Evolutionary conservation across 2,113 vertebrate genomes (phyloP).

Genomic region (Spea multiplicata): DNA sequence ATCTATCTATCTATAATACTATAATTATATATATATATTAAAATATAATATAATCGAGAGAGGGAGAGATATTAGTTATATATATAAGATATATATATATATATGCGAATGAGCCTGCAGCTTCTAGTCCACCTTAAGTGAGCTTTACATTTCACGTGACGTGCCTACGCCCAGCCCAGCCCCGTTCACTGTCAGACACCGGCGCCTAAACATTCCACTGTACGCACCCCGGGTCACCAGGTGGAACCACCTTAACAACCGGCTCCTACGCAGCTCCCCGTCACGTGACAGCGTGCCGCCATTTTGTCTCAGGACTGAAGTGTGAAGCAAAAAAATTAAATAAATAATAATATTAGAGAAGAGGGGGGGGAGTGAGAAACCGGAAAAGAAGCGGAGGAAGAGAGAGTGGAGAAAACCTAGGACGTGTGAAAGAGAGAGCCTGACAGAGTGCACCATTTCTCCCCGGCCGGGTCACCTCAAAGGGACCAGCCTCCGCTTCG

Average conservation of each 20-base stretch:
- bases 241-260: slow-evolving; percentile 41
- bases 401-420: neutral
- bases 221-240: neutral
- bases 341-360: slow-evolving; percentile 11
- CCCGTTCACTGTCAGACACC: neutral
- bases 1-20: too few species aligned
- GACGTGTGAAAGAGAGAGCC: neutral
- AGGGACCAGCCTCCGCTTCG: neutral
- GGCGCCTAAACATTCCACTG: neutral
- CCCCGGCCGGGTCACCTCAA: neutral
- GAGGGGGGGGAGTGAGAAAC: slow-evolving; percentile 9
- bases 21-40: too few species aligned
- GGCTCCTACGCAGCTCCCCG: slow-evolving; percentile 16
- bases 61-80: too few species aligned
- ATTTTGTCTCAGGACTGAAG: slow-evolving; percentile 58
- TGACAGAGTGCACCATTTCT: neutral
- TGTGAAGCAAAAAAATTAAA: slow-evolving; percentile 50
- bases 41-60: too few species aligned
- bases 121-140: neutral
- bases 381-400: neutral
- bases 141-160: neutral
- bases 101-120: too few species aligned
- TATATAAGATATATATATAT: too few species aligned
- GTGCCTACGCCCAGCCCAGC: neutral
- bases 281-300: slow-evolving; percentile 51